A percentile compares a stretch with the other conserved stretches of the same genome.
Evolutionary conservation across 2,888 invertebrate species (phyloP).

Genomic region (Serripes groenlandicus): DNA sequence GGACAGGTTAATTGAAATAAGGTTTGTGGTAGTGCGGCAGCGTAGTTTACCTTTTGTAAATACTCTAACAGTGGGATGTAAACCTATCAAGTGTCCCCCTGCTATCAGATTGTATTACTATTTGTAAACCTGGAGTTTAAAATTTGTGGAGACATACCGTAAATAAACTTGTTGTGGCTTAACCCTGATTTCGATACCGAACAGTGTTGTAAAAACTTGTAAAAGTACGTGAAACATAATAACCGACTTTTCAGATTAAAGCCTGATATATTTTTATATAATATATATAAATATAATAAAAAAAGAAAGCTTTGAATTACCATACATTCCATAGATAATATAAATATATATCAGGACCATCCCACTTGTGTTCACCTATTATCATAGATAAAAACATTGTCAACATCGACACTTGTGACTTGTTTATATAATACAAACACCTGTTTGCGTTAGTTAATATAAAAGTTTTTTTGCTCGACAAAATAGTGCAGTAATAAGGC

Average conservation of each 20-base stretch:
- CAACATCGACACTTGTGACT: slow-evolving; percentile 9
- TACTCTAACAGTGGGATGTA: slow-evolving; percentile 18
- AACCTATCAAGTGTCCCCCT: not conserved
- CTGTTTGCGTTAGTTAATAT: not conserved
- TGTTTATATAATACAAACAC: slow-evolving; percentile 19
- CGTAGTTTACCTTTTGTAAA: too few species aligned
- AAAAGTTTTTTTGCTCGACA: not conserved
- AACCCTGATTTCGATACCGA: not conserved
- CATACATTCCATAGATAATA: not conserved
- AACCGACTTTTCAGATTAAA: too few species aligned
- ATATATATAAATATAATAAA: too few species aligned
- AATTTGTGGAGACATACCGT: not conserved
- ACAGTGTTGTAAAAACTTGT: too few species aligned
- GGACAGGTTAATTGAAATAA: too few species aligned
- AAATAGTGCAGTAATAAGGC: not conserved
- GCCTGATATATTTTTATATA: too few species aligned
- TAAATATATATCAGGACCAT: not conserved
- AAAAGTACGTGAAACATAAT: too few species aligned
- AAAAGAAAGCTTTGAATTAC: too few species aligned
- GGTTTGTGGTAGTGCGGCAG: too few species aligned
- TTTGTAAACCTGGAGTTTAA: slow-evolving; percentile 14
- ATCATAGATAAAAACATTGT: slow-evolving; percentile 12
- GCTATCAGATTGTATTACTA: slow-evolving; percentile 4
- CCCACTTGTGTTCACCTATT: slow-evolving; percentile 5
- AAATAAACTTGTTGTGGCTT: slow-evolving; percentile 19